Evolutionary conservation across 1,140 invertebrate species (phyloP), one percentile per base, ranked within the genome.

Genomic region (Lethrus apterus): DNA sequence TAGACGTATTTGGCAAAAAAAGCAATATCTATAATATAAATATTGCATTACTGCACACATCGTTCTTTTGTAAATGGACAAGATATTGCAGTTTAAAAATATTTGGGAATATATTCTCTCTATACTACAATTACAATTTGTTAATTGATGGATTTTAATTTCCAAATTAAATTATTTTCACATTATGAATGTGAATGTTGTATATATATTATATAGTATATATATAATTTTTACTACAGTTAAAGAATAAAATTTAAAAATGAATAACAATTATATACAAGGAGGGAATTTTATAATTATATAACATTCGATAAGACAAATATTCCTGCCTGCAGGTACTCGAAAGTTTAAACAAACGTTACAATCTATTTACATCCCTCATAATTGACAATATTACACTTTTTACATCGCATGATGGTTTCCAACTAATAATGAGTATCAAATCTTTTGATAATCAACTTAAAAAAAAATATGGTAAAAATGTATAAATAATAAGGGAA

Each of bases 181-280:
- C 24, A 26, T 42, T 42, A 14, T 42, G 29, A 23, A 23, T 42
- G 40, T 17, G n/a, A n/a, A n/a, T n/a, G n/a, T n/a, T n/a, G n/a
- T n/a, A n/a, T n/a, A n/a, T n/a, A n/a, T n/a, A n/a, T n/a, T n/a
- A n/a, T n/a, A n/a, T n/a, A n/a, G n/a, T n/a, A n/a, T n/a, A n/a
- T n/a, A n/a, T n/a, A n/a, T n/a, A n/a, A n/a, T n/a, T 29, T 41
- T 13, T 29, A 15, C 18, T 42, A 42, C 14, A 15, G 40, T 24
- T 42, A 42, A 24, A 42, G 40, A 42, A 42, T 42, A 42, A 42
- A 42, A 42, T 42, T 42, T 42, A 26, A 10, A 42, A 42, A 42
- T 29, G 21, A 42, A 42, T 42, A 42, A 42, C 40, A 42, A 24
- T 42, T 42, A 42, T 42, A 10, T 42, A 42, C 40, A 42, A 42